Evolutionary conservation across 2,888 invertebrate genomes (phyloP), one percentile per base, ranked within the genome.

Genomic region (Xylocampa areola): DNA sequence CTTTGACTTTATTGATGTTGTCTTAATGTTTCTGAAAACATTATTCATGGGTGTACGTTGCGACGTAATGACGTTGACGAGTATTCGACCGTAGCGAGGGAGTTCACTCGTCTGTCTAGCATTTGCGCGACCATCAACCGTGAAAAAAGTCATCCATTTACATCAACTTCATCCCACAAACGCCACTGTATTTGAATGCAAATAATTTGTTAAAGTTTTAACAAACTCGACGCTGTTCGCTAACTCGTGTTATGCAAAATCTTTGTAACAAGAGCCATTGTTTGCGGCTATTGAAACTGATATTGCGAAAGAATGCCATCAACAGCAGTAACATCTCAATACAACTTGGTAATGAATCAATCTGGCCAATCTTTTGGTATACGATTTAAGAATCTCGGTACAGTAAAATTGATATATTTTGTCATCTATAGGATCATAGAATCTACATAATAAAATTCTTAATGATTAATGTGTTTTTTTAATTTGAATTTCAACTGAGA

Each of bases 111-210:
- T 67, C 78, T 76, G 73, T 78, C 77, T 81, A 79, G 70, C 76
- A 76, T 80, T 83, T 77, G 75, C 74, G 78, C 70, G 72, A 77
- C 73, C 76, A 81, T 72, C 72, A 76, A 81, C 80, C 81, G 76
- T 84, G 79, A 84, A 85, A 82, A 80, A 82, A 79, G 63, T 78
- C 78, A 80, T 81, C 73, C 69, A 79, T 80, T 77, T 67, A 76
- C 74, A 77, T 80, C 77, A 77, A 70, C 58, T 70, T 73, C 73
- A 78, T 78, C 71, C 73, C 76, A 76, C 73, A 76, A 59, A 65
- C 49, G 58, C 69, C 33, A 35, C 50, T 44, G 50, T 48, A 63
- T 72, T 73, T 69, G 62, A 73, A 68, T 74, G 71, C 64, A 71
- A 72, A 73, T 77, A 67, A 76, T 79, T 78, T 77, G 73, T 76